Evolutionary conservation across 2,797 vertebrate genomes (phyloP).

Genomic region (Spheniscus humboldti): DNA sequence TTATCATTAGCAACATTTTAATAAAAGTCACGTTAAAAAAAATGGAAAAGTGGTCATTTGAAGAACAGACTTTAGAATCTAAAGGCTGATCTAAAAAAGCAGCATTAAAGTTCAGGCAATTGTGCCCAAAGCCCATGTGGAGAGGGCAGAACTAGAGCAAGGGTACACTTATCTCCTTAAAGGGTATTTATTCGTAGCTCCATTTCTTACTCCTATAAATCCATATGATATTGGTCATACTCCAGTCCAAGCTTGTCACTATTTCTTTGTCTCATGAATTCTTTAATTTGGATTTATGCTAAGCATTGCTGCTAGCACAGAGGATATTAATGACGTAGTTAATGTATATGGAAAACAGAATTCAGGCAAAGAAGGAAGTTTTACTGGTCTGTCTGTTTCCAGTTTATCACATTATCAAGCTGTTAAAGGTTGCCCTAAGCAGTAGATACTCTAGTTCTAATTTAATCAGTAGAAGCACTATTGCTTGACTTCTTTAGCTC

Average conservation of each 20-base stretch:
- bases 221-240: neutral
- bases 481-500: neutral
- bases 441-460: neutral
- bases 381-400: slow-evolving; percentile 30
- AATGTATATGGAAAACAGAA: neutral
- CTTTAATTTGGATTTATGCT: slow-evolving; percentile 12
- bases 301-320: slow-evolving; percentile 1
- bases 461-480: slow-evolving; percentile 6
- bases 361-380: slow-evolving; percentile 18
- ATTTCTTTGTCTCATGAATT: neutral
- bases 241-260: neutral
- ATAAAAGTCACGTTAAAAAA: neutral
- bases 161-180: neutral
- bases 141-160: neutral
- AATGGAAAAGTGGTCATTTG: neutral
- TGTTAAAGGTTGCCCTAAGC: slow-evolving; percentile 39
- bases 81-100: neutral
- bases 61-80: neutral
- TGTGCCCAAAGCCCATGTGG: neutral
- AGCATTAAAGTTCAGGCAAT: neutral
- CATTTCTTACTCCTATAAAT: neutral
- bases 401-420: slow-evolving; percentile 47
- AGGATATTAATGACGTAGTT: neutral
- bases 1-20: neutral
- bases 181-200: neutral